phyloP scores from a whole-genome alignment of 2,113 vertebrate species.

The Peromyscus leucopus region DNA sequence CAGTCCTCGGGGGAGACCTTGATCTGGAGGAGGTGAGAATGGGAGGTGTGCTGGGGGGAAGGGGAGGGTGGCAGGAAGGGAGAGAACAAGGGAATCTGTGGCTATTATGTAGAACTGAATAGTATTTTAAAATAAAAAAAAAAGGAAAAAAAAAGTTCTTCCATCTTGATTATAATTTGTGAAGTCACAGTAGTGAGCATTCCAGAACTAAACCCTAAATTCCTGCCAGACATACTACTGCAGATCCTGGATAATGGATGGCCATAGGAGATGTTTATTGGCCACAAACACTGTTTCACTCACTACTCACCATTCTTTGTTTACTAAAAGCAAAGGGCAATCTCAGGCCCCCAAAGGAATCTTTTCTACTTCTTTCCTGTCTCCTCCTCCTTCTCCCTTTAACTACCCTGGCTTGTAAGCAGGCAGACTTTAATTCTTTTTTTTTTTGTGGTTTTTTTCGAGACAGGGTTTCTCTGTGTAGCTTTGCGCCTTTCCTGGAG shows the following conservation, averaged over 20 bases:
- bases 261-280: not conserved
- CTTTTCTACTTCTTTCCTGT: not conserved
- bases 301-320: not conserved
- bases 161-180: not conserved
- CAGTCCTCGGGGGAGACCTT: too few relatives aligned
- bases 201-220: not conserved
- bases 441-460: too few relatives aligned
- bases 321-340: not conserved
- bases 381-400: not conserved
- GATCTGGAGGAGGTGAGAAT: too few relatives aligned
- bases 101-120: too few relatives aligned
- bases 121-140: too few relatives aligned
- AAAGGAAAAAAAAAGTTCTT: not conserved
- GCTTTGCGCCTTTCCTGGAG: too few relatives aligned
- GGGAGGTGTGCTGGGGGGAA: too few relatives aligned
- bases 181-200: not conserved
- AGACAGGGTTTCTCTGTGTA: too few relatives aligned
- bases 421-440: not conserved
- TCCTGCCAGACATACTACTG: not conserved
- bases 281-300: not conserved
- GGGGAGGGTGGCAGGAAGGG: too few relatives aligned
- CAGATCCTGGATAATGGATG: not conserved
- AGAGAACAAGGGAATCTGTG: too few relatives aligned
- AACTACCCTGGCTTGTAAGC: not conserved
- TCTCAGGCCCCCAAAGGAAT: not conserved